phyloP scores from a whole-genome alignment of 2,113 vertebrate genomes.

The Bos indicus region DNA sequence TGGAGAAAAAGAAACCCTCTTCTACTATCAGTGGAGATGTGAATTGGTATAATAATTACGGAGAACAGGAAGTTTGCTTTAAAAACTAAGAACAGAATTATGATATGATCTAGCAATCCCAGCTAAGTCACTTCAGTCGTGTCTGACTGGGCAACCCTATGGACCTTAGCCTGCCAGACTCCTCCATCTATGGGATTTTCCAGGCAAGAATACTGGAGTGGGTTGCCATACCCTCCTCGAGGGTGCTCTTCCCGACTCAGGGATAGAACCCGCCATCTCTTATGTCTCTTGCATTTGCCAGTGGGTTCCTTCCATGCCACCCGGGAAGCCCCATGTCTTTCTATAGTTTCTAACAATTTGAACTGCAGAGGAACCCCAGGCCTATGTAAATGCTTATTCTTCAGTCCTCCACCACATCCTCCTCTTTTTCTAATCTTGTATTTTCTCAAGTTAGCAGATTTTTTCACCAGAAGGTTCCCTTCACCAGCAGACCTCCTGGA shows the following conservation, averaged over 20 bases:
- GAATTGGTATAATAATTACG: background rate
- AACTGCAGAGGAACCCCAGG: background rate
- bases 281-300: background rate
- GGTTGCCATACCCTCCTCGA: background rate
- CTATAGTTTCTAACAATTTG: background rate
- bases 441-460: background rate
- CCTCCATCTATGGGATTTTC: background rate
- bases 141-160: background rate
- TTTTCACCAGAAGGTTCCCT: background rate
- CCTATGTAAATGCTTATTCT: background rate
- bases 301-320: background rate
- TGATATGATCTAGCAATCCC: background rate
- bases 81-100: background rate
- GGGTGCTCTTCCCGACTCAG: background rate
- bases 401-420: background rate
- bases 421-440: background rate
- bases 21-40: background rate
- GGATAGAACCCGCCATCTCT: background rate
- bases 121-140: background rate
- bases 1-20: background rate
- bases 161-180: background rate
- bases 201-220: background rate
- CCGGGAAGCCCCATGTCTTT: background rate
- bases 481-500: background rate
- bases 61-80: background rate